phyloP scores from a whole-genome alignment of 1,140 invertebrate genomes.

The Stratiolaelaps scimitus region DNA sequence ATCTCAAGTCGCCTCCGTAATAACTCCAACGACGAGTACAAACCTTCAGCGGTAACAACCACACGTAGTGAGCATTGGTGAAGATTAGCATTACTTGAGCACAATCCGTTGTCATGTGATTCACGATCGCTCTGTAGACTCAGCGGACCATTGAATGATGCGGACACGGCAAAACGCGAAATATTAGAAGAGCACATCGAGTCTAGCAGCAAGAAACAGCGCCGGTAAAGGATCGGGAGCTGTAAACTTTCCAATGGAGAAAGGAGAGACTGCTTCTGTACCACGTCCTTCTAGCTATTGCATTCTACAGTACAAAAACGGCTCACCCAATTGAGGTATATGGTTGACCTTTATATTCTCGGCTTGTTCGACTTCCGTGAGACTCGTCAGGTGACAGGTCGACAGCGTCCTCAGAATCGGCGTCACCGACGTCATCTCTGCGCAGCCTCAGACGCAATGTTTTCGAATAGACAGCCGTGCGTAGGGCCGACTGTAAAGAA shows the following conservation, averaged over 20 bases:
- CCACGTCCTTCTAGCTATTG: too few species aligned
- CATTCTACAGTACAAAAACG: too few species aligned
- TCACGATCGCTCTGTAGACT: conserved; percentile 53
- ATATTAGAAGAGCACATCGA: too few species aligned
- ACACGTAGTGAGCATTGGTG: conserved; percentile 68
- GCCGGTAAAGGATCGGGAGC: too few species aligned
- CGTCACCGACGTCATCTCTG: background rate
- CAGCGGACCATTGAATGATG: too few species aligned
- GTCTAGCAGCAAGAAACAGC: too few species aligned
- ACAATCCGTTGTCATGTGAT: conserved; percentile 66
- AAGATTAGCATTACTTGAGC: conserved; percentile 68
- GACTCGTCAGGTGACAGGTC: conserved; percentile 32
- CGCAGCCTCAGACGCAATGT: conserved; percentile 2
- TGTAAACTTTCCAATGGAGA: too few species aligned
- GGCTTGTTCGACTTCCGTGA: conserved; percentile 23
- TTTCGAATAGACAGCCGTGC: conserved; percentile 16
- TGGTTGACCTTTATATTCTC: conserved; percentile 32
- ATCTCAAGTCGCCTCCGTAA: conserved; percentile 24
- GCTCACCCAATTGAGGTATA: conserved; percentile 42
- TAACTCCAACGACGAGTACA: conserved; percentile 29
- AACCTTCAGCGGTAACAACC: conserved; percentile 73
- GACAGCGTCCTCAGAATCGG: conserved; percentile 27
- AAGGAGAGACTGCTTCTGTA: too few species aligned
- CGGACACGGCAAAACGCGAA: too few species aligned
- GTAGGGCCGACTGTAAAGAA: background rate